Conservation (phyloP, 37 sponge, comb jelly and placozoan species). For the Dysidea cf. avara region DNA sequence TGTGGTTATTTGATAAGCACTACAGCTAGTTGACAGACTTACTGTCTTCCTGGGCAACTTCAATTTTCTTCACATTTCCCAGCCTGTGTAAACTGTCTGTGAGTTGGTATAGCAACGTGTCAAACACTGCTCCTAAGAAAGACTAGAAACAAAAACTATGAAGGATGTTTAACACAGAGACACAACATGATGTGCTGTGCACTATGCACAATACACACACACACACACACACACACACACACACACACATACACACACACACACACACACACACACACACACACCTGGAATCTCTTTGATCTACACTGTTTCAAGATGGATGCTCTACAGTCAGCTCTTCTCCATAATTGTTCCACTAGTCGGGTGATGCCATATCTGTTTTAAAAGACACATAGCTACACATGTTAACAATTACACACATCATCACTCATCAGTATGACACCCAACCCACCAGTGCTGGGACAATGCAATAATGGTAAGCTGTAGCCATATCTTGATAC, state of each 20-base stretch:
- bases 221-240: conserved; percentile 36
- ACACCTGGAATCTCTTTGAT: conserved; percentile 35
- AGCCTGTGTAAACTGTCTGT: conserved; percentile 71
- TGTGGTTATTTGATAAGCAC: no score
- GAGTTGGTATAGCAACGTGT: conserved; percentile 78
- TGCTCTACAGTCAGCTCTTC: conserved; percentile 52
- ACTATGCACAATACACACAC: no score
- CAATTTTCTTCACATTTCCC: conserved; percentile 45
- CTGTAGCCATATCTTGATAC: no score
- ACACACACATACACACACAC: conserved; percentile 28
- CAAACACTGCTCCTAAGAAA: conserved; percentile 68
- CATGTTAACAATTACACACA: no score
- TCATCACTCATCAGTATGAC: no score
- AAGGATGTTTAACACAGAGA: background rate
- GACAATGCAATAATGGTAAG: no score
- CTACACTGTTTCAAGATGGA: conserved; percentile 11
- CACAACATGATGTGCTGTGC: background rate
- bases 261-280: conserved; percentile 37
- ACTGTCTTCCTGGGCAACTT: conserved; percentile 60
- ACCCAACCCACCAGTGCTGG: no score
- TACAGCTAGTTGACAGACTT: no score
- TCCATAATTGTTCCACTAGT: conserved; percentile 70
- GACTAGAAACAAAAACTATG: conserved; percentile 11
- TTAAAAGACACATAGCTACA: background rate
- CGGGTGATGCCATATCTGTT: conserved; percentile 52